phyloP scores from a whole-genome alignment of 2,888 invertebrate species.

The Scaptomyza tumidula region DNA sequence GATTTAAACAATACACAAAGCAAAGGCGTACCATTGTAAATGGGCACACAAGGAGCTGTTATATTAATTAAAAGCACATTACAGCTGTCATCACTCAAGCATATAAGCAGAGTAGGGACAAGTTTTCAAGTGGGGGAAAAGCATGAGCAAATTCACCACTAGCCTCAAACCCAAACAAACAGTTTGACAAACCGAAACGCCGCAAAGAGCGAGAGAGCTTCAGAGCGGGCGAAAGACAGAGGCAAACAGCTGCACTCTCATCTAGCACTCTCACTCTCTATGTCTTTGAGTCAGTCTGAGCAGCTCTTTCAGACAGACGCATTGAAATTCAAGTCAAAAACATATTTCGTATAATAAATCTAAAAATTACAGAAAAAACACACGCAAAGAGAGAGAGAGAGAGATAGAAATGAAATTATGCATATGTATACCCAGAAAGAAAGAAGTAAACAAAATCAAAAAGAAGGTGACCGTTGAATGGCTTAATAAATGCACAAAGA shows the following conservation, averaged over 20 bases:
- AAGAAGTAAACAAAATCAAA: conserved; percentile 38
- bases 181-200: conserved; percentile 24
- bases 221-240: conserved; percentile 2
- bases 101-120: conserved; percentile 1
- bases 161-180: conserved; percentile 73
- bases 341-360: conserved; percentile 34
- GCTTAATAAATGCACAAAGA: conserved; percentile 27
- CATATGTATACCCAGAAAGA: background rate
- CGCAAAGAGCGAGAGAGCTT: conserved; percentile 5
- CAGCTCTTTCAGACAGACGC: conserved; percentile 23
- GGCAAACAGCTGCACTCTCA: background rate
- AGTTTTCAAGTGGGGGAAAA: background rate
- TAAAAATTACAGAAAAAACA: conserved; percentile 10
- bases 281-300: conserved; percentile 4
- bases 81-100: conserved; percentile 46
- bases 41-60: conserved; percentile 35
- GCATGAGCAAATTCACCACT: conserved; percentile 51
- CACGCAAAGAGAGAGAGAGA: background rate
- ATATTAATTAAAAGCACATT: conserved; percentile 66
- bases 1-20: conserved; percentile 34
- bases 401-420: background rate
- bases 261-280: conserved; percentile 7
- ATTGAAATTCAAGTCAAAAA: conserved; percentile 31
- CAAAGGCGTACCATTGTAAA: background rate
- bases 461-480: conserved; percentile 15